Conservation (phyloP, 2,888 invertebrate genomes). For the Aporophyla nigra region DNA sequence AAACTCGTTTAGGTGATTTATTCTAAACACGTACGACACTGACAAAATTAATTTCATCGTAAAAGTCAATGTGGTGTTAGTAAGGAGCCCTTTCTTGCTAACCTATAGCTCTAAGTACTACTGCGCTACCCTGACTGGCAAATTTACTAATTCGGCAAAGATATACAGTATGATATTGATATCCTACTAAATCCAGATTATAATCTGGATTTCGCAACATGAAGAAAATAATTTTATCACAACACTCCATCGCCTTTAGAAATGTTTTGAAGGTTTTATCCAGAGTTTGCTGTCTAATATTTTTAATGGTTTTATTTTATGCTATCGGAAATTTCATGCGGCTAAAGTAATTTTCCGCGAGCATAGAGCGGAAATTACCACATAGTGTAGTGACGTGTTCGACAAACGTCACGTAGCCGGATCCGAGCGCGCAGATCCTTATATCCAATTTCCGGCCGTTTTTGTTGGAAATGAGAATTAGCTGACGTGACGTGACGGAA, state of each 20-base stretch:
- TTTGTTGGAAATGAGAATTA: conserved; percentile 90
- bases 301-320: conserved; percentile 85
- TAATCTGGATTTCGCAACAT: not conserved
- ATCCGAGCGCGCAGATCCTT: conserved; percentile 89
- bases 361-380: conserved; percentile 90
- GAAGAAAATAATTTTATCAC: conserved; percentile 35
- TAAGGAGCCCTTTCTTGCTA: not conserved
- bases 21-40: conserved; percentile 8
- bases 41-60: not conserved
- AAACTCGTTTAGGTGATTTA: not conserved
- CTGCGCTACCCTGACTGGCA: not conserved
- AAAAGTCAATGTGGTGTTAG: conserved; percentile 6
- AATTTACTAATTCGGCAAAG: not conserved
- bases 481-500: conserved; percentile 88
- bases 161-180: not conserved
- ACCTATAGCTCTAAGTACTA: not conserved
- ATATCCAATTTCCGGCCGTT: conserved; percentile 91
- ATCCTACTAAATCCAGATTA: conserved; percentile 7
- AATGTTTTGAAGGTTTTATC: conserved; percentile 64
- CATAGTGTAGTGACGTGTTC: conserved; percentile 91
- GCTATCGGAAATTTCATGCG: conserved; percentile 89
- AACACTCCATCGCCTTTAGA: conserved; percentile 52
- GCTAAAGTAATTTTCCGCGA: conserved; percentile 91
- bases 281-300: conserved; percentile 73
- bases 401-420: conserved; percentile 91